These are phyloP conservation scores for Odiellus spinosus DNA, from an alignment of 2,888 invertebrate species.

Conservation along the genomic window DNA sequence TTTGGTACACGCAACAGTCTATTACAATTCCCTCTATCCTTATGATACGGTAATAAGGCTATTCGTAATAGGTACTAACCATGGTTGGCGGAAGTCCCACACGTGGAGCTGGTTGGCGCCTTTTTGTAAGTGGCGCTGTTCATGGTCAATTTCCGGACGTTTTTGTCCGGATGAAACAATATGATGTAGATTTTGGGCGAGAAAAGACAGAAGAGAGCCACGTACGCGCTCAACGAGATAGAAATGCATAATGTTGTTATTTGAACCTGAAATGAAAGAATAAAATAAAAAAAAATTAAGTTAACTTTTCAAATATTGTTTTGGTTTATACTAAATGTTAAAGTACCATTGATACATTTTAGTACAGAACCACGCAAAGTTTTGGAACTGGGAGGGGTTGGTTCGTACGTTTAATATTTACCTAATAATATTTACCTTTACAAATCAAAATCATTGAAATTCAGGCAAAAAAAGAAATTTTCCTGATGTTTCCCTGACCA, in stretches of 20 bases:
- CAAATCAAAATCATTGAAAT: too few species aligned
- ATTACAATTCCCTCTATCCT: too few species aligned
- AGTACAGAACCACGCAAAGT: too few species aligned
- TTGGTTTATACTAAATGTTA: too few species aligned
- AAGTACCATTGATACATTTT: too few species aligned
- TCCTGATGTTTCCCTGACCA: too few species aligned
- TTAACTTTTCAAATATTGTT: background rate
- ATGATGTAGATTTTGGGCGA: conserved; percentile 56
- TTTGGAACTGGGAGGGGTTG: too few species aligned
- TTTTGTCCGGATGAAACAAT: conserved; percentile 53
- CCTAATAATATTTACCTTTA: too few species aligned
- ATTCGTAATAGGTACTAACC: conserved; percentile 8
- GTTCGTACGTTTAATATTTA: too few species aligned
- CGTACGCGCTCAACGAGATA: conserved; percentile 50
- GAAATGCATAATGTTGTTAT: conserved; percentile 52
- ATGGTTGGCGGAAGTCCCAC: conserved; percentile 21
- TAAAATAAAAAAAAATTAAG: background rate
- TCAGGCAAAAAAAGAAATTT: too few species aligned
- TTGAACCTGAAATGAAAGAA: conserved; percentile 39
- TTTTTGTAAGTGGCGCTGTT: conserved; percentile 30
- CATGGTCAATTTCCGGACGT: conserved; percentile 41
- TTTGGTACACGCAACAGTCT: too few species aligned
- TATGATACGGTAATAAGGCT: too few species aligned
- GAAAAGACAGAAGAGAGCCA: conserved; percentile 50
- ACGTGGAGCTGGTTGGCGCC: conserved; percentile 23